Percentiles rank a stretch among this genome's conserved stretches.
phyloP scores from a whole-genome alignment of 2,888 invertebrate species.

The Eustalomyia histrio region DNA sequence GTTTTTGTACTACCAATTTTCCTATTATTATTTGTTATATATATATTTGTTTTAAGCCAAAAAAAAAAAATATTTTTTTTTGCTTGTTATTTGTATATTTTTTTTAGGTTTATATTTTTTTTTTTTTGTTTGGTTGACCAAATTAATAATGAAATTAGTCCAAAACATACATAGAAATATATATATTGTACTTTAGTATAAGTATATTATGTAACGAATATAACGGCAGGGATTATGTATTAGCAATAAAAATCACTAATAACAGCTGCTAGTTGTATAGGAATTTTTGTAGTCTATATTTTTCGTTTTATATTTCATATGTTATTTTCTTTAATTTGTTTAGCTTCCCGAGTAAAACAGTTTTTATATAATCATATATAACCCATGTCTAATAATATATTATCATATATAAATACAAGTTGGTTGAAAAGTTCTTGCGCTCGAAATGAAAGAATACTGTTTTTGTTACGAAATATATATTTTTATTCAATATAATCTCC shows the following conservation, averaged over 20 bases:
- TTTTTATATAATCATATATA: too few species aligned
- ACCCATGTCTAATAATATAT: too few species aligned
- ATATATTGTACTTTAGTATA: slow-evolving; percentile 16
- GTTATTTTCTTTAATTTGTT: too few species aligned
- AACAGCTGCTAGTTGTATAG: slow-evolving; percentile 41
- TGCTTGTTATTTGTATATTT: slow-evolving; percentile 26
- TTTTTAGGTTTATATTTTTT: not conserved
- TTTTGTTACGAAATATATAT: too few species aligned
- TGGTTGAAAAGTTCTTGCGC: too few species aligned
- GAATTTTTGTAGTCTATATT: not conserved
- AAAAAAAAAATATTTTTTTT: not conserved
- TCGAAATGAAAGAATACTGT: too few species aligned
- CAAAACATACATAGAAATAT: slow-evolving; percentile 41
- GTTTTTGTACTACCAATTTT: slow-evolving; percentile 4
- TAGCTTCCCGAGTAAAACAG: too few species aligned
- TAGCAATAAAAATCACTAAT: slow-evolving; percentile 46
- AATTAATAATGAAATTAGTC: slow-evolving; percentile 62
- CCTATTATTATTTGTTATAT: not conserved
- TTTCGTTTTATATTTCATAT: not conserved
- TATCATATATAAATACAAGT: too few species aligned
- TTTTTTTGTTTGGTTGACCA: slow-evolving; percentile 39
- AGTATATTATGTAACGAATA: slow-evolving; percentile 4
- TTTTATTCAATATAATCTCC: too few species aligned
- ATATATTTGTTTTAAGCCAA: not conserved
- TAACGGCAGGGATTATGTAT: slow-evolving; percentile 44